Base-by-base conservation (phyloP, 2,888 invertebrate species). In the Leptinotarsa rubiginosa region DNA sequence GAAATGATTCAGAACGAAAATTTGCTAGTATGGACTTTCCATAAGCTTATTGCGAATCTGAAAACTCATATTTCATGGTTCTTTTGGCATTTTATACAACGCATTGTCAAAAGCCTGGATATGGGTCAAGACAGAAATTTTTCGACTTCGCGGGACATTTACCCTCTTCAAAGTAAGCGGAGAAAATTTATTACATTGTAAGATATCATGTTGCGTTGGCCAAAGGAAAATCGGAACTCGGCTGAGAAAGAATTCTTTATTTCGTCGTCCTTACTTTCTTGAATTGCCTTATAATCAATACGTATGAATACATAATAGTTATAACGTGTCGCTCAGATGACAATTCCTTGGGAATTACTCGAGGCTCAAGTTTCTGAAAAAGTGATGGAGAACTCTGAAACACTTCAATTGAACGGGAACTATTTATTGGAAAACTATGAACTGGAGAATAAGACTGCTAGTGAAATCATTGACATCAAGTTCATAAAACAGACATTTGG, bases 121-220 rank as follows among this genome's bases (percentile, higher is more conserved):
- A 56, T 56, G 56, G 56, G 56, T 56, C 56, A 22, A 20, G 56
- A 56, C 56, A 22, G 25, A 50, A 41, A 50, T 50, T 50, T 50
- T 50, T 50, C 50, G 50, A n/a, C 50, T 50, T 50, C 50, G n/a
- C 50, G 50, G 50, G 50, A 50, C 50, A 50, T 50, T 56, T 56
- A 56, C 56, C 56, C 56, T 56, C 56, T 56, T 56, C 56, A 56
- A 20, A 56, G 4, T 15, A 56, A 56, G 56, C 56, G 18, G 56
- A 13, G 22, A 20, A 56, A 56, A 56, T 56, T 56, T 56, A 56
- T 56, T 22, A 56, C 22, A 56, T 13, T 22, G 56, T 56, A 25
- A 13, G 22, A 13, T 56, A 56, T 50, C 50, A 56, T 56, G 56
- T 56, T 56, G 56, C 56, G 56, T 56, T 2, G 22, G 22, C 20